Conservation (phyloP, 2,888 invertebrate genomes). For the Muschampia plurimacula region DNA sequence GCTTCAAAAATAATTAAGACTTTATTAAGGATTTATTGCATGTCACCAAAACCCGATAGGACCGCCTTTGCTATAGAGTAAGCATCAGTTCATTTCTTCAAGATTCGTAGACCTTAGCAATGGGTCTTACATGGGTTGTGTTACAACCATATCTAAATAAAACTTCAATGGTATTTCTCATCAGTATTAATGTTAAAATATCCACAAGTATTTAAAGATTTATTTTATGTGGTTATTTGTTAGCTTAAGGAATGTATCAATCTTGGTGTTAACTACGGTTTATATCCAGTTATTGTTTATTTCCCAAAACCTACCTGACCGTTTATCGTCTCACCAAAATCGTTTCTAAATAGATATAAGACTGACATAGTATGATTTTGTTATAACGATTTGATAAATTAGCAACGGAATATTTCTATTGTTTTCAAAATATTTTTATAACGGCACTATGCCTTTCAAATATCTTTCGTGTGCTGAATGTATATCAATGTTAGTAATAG, state of each 20-base stretch:
- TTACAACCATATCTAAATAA: conserved; percentile 7
- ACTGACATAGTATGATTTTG: conserved; percentile 73
- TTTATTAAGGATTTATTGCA: neutral
- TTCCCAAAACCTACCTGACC: conserved; percentile 42
- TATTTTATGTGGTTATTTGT: conserved; percentile 67
- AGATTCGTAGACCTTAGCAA: neutral
- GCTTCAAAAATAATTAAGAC: neutral
- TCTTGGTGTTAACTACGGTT: conserved; percentile 59
- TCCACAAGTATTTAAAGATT: conserved; percentile 69
- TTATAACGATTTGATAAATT: conserved; percentile 54
- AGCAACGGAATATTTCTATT: conserved; percentile 26
- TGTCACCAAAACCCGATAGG: neutral
- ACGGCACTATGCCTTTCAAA: conserved; percentile 69
- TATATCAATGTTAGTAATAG: conserved; percentile 45
- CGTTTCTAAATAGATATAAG: conserved; percentile 78
- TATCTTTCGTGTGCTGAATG: conserved; percentile 58
- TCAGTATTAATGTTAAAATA: conserved; percentile 70
- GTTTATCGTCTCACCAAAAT: conserved; percentile 47
- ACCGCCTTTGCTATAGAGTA: neutral
- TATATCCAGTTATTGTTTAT: conserved; percentile 26
- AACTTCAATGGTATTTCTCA: conserved; percentile 59
- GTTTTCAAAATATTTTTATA: conserved; percentile 54
- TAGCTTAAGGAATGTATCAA: conserved; percentile 65
- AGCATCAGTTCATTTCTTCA: neutral
- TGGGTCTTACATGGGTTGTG: neutral